A percentile compares a stretch with the other conserved stretches of the same genome.
Evolutionary conservation across 2,113 vertebrate genomes (phyloP).

Genomic region (Pomatostomus ruficeps): DNA sequence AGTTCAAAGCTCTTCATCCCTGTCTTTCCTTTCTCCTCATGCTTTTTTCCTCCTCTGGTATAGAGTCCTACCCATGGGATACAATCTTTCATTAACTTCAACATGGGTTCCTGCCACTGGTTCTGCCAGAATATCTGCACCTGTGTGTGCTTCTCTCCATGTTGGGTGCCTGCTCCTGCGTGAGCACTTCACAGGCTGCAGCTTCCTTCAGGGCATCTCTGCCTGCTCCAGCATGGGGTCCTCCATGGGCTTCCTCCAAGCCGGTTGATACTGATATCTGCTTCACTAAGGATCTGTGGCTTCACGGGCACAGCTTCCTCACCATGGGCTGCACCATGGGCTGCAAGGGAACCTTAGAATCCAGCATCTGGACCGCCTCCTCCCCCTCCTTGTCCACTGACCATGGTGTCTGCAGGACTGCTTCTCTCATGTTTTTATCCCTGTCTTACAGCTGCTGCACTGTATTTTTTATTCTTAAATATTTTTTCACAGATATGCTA

Average conservation of each 20-base stretch:
- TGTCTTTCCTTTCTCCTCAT: not conserved
- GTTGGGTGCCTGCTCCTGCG: accelerated
- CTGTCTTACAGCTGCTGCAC: not conserved
- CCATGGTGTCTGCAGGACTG: not conserved
- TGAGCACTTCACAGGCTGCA: not conserved
- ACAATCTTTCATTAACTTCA: not conserved
- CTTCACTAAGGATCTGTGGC: too few relatives aligned
- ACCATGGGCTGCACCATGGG: accelerated
- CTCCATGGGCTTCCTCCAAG: accelerated
- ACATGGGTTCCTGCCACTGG: accelerated
- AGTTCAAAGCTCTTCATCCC: not conserved
- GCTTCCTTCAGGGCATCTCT: not conserved
- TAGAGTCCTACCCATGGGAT: not conserved
- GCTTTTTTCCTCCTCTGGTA: accelerated
- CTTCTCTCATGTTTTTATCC: not conserved
- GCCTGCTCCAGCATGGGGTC: accelerated
- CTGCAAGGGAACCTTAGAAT: not conserved
- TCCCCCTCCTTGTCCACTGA: not conserved
- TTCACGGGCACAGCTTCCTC: not conserved
- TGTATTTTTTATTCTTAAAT: not conserved
- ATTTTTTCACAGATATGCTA: not conserved
- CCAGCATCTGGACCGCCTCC: accelerated
- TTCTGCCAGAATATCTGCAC: not conserved
- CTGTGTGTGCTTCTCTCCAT: not conserved
- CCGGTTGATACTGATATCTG: not conserved